Percentiles rank a stretch among this genome's conserved stretches.
Evolutionary conservation across 2,113 vertebrate species (phyloP).

Genomic region (Pyrgilauda ruficollis): DNA sequence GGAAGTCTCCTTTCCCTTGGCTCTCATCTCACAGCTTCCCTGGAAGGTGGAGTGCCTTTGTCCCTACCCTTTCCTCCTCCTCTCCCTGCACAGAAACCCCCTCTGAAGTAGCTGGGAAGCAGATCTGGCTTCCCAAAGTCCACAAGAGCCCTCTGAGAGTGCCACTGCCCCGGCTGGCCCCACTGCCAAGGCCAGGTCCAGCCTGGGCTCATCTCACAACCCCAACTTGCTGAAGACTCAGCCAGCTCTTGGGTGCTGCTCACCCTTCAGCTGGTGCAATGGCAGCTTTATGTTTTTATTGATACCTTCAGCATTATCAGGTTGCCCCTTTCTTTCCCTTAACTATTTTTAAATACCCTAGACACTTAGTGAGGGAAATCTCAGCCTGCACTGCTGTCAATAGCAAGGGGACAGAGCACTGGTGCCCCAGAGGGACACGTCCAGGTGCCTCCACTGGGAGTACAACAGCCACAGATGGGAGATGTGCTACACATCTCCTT

Average conservation of each 20-base stretch:
- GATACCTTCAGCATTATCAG: background rate
- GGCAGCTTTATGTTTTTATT: background rate
- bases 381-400: background rate
- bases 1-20: background rate
- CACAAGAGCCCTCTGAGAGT: background rate
- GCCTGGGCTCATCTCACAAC: rapidly evolving
- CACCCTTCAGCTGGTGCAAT: background rate
- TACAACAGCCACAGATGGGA: background rate
- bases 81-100: background rate
- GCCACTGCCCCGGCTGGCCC: rapidly evolving
- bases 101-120: background rate
- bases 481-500: background rate
- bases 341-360: background rate
- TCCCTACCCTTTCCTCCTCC: background rate
- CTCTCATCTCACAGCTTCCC: background rate
- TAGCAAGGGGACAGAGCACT: background rate
- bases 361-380: background rate
- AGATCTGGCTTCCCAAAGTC: background rate
- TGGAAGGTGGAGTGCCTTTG: background rate
- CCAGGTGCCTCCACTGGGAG: background rate
- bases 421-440: background rate
- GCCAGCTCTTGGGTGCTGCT: background rate
- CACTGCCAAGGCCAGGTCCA: background rate
- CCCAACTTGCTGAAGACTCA: background rate
- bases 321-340: background rate